Evolutionary conservation across 2,888 invertebrate genomes (phyloP).

Genomic region (Mesochorus sp.): DNA sequence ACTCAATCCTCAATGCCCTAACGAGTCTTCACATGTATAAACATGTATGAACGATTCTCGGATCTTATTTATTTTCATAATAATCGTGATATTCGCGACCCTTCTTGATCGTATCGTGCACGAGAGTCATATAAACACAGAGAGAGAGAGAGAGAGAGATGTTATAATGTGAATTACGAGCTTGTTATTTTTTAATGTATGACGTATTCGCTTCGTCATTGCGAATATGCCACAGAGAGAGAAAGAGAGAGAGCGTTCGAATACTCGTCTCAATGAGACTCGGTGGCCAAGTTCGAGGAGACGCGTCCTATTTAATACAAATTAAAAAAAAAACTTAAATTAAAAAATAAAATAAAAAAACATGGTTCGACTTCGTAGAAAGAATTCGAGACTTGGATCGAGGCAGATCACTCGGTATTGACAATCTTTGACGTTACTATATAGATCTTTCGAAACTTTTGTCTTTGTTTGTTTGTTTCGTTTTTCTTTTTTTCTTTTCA

Average conservation of each 20-base stretch:
- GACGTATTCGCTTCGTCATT: constrained; percentile 33
- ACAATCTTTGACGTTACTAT: constrained; percentile 74
- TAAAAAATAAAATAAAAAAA: constrained; percentile 24
- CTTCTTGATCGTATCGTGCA: constrained; percentile 4
- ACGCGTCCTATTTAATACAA: constrained; percentile 24
- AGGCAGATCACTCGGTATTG: constrained; percentile 74
- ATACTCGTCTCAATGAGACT: constrained; percentile 28
- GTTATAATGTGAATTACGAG: constrained; percentile 55
- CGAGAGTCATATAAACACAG: background rate
- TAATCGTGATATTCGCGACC: background rate
- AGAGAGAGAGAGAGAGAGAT: constrained; percentile 9
- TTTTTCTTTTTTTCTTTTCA: constrained; percentile 3
- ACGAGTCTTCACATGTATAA: constrained; percentile 1
- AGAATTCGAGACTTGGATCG: constrained; percentile 44
- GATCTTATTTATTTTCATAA: constrained; percentile 31
- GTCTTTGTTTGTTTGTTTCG: constrained; percentile 11
- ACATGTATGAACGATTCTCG: constrained; percentile 12
- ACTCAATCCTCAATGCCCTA: background rate
- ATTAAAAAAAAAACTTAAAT: background rate
- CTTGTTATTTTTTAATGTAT: constrained; percentile 60
- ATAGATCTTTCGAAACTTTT: constrained; percentile 64
- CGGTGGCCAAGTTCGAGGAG: constrained; percentile 44
- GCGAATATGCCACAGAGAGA: constrained; percentile 11
- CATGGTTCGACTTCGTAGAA: constrained; percentile 41
- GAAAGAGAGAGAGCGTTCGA: background rate